Base-by-base conservation (phyloP, 2,797 vertebrate genomes). In the Bryconaethiops microstoma region DNA sequence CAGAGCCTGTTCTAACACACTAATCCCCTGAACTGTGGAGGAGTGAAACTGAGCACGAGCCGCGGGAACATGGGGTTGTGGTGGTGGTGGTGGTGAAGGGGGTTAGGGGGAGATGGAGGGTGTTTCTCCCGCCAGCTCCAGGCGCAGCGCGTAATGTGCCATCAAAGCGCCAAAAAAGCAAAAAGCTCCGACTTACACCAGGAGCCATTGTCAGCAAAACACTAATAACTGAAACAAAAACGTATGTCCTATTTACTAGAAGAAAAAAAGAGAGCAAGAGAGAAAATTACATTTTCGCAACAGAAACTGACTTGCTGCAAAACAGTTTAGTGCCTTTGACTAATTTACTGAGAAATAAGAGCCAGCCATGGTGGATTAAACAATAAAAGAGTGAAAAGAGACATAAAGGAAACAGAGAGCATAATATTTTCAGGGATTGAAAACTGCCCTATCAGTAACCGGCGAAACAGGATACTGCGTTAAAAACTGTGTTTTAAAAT, bases 1-100 rank as follows among this genome's bases (percentile, higher is more conserved):
- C 88, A 85, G 81, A 76, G 87, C 85, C 90, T 90, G 89, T 91
- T 92, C 91, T 90, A 65, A 92, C 91, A 92, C 91, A 92, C 90
- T 92, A 92, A 93, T 92, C 90, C 91, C 86, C 90, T 90, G 87
- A 92, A 91, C 88, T 83, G 35, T 79, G 84, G 89, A 88, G 87
- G 86, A 90, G 91, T 88, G 86, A 91, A 90, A 90, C 83, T 81
- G 79, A 90, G 89, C 86, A 83, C 23, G 87, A 87, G 88, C 88
- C 80, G 82, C 25, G 84, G 81, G 83, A 2, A 35, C 35, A 35
- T 4, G 35, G 35, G 87, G 77, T 88, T 76, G 54, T 42, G 60
- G 52, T 50, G 83, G 82, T 83, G 88, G 77, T 88, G 88, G 85
- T 82, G 69, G 74, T 50, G 85, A 88, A 35, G 78, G 88, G 86